phyloP scores from a whole-genome alignment of 2,888 invertebrate genomes.

The Drosophila rellima region DNA sequence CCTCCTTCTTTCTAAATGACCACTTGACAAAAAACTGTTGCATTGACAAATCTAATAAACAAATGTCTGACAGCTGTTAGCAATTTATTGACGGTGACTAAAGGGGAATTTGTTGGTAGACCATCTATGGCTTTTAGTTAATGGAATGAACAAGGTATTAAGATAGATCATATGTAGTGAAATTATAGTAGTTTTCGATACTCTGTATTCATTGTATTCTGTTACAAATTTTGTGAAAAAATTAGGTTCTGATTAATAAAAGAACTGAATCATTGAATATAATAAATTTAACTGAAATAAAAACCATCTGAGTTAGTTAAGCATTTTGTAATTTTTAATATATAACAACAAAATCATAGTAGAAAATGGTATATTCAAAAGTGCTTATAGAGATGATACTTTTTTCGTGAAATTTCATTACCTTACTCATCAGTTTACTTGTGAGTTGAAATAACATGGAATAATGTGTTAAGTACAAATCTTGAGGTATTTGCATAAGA shows the following conservation, averaged over 20 bases:
- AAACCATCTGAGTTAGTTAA: no score
- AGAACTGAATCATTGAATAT: no score
- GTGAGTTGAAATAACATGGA: neutral
- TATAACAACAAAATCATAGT: no score
- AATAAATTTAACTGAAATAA: no score
- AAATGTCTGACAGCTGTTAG: slow-evolving; percentile 63
- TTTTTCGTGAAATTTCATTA: neutral
- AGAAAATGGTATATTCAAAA: neutral
- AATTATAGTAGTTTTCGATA: neutral
- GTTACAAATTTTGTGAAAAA: neutral
- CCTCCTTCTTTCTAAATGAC: slow-evolving; percentile 6
- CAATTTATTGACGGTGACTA: slow-evolving; percentile 46
- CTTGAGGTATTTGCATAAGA: neutral
- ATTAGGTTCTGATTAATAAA: no score
- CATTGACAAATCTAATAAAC: slow-evolving; percentile 80
- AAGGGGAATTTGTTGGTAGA: slow-evolving; percentile 27
- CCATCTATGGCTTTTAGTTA: slow-evolving; percentile 48
- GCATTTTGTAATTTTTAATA: no score
- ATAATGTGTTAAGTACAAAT: neutral
- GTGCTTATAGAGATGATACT: neutral
- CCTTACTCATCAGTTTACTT: neutral
- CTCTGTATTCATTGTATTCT: neutral
- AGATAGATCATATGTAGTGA: neutral
- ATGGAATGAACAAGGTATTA: slow-evolving; percentile 20
- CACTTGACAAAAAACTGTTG: slow-evolving; percentile 55